Evolutionary conservation across 2,113 vertebrate genomes (phyloP), one percentile per base, ranked within the genome.

Genomic region (Glaucomys volans): DNA sequence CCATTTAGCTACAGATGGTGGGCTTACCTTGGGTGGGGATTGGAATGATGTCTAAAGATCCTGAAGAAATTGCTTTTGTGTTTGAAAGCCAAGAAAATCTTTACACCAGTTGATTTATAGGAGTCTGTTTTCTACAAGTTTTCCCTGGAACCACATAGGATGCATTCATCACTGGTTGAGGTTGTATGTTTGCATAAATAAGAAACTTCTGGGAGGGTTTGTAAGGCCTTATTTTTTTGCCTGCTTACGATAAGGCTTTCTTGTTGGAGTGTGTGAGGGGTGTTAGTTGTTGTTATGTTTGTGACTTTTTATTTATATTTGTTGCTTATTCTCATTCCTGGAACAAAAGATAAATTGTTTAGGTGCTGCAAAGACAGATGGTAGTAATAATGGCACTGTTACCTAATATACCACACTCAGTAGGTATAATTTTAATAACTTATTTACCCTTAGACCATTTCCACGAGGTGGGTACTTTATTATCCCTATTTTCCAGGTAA

Each of bases 31-130:
- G 69, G 54, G 62, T 69, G 86, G 4, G n/a, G 35, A n/a, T 32
- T 90, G 47, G 57, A 8, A 7, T 90, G 40, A 75, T 86, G 4
- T 66, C 22, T 90, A 28, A 74, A 86, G 80, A 82, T 22, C 12
- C 35, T 71, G 4, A 79, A 75, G 28, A 66, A 67, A 9, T 83
- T 91, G 20, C 82, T 24, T 59, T 24, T 64, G 37, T 57, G 12
- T 95, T 79, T 75, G 14, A n/a, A 80, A 92, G 44, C 62, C n/a
- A 88, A 88, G 88, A 92, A 85, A 66, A 57, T 57, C 26, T 5
- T 91, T 16, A 44, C 6, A 42, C 13, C 1, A 24, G 0, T 80
- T 67, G 30, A 12, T 86, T 57, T 62, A 30, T 59, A 47, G 35
- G 22, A 67, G 57, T 44, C 22, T 72, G 3, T 79, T 79, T 80